phyloP scores from a whole-genome alignment of 2,113 vertebrate genomes.

The Sardina pilchardus region DNA sequence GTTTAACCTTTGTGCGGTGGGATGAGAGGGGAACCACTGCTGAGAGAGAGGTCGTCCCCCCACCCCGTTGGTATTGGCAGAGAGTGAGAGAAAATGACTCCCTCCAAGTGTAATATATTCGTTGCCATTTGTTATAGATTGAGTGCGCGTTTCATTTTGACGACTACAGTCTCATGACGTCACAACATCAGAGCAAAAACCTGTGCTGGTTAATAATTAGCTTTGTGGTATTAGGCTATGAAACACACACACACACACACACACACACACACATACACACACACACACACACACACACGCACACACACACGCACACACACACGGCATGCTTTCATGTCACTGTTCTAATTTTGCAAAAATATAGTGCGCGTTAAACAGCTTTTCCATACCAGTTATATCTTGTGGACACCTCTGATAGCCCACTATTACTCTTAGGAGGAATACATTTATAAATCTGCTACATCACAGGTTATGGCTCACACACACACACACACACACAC shows the following conservation, averaged over 20 bases:
- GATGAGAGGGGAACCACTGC: neutral
- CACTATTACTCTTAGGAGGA: neutral
- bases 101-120: neutral
- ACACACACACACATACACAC: no score
- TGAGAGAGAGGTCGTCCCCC: neutral
- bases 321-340: neutral
- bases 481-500: no score
- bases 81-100: neutral
- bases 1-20: slow-evolving; percentile 49
- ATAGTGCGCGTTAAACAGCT: neutral
- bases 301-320: no score
- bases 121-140: neutral
- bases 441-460: neutral
- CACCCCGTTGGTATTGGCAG: neutral
- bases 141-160: neutral
- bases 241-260: no score
- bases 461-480: neutral
- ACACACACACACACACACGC: no score
- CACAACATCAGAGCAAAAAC: neutral
- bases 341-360: neutral
- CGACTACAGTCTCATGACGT: neutral
- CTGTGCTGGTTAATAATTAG: neutral
- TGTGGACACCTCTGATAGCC: neutral
- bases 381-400: neutral
- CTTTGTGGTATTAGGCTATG: neutral